Conservation (phyloP, 2,113 vertebrate genomes). For the Microtus ochrogaster region DNA sequence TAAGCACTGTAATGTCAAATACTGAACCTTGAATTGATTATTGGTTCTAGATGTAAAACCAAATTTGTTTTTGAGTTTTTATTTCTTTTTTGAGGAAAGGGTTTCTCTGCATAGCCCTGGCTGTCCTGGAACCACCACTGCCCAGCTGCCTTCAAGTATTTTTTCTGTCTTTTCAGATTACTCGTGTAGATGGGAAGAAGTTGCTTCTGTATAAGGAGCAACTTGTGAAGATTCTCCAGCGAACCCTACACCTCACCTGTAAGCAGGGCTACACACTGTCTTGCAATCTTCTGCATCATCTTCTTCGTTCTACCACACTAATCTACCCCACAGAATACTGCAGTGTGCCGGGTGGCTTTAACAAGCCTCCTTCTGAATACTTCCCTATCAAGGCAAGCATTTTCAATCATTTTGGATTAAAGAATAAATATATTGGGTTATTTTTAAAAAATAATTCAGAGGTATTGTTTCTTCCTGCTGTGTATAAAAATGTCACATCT, state of each 20-base stretch:
- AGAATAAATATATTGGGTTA: slow-evolving; percentile 79
- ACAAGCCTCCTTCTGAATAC: slow-evolving; percentile 93
- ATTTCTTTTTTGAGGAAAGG: background rate
- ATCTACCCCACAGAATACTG: slow-evolving; percentile 99
- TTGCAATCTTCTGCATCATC: slow-evolving; percentile 97
- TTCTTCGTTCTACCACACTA: slow-evolving; percentile 95
- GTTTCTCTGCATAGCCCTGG: background rate
- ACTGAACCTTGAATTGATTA: slow-evolving; percentile 10
- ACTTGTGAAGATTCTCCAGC: slow-evolving; percentile 95
- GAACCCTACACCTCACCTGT: slow-evolving; percentile 94
- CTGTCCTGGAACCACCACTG: background rate
- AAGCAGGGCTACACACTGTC: slow-evolving; percentile 98
- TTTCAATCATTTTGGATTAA: slow-evolving; percentile 85
- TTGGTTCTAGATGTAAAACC: slow-evolving; percentile 30
- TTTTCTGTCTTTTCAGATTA: slow-evolving; percentile 88
- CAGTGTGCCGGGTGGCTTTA: slow-evolving; percentile 97
- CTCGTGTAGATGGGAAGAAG: slow-evolving; percentile 97
- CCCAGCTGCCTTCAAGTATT: background rate
- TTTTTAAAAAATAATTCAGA: slow-evolving; percentile 47
- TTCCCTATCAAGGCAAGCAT: slow-evolving; percentile 96
- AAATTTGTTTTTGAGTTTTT: background rate
- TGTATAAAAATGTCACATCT: background rate
- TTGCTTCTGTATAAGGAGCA: slow-evolving; percentile 94
- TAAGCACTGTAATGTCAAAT: background rate
- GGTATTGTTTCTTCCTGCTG: background rate